phyloP scores from a whole-genome alignment of 2,888 invertebrate species.

The Celastrina argiolus region DNA sequence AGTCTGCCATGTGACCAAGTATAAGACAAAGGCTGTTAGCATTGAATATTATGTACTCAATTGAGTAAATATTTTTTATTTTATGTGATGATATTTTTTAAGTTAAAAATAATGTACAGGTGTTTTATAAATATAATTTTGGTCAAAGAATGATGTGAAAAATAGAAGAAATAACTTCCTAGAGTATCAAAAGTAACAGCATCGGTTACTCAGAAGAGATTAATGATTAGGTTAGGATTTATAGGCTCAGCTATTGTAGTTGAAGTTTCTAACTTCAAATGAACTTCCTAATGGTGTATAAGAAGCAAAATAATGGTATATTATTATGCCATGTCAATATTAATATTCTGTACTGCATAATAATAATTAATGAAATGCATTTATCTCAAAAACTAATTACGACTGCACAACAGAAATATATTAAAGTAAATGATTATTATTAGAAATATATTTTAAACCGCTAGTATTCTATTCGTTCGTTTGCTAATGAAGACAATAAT shows the following conservation, averaged over 20 bases:
- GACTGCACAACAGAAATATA: background rate
- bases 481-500: slow-evolving; percentile 18
- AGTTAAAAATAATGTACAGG: too few species aligned
- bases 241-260: background rate
- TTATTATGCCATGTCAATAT: slow-evolving; percentile 14
- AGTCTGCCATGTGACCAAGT: too few species aligned
- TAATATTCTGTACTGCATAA: background rate
- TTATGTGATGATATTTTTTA: too few species aligned
- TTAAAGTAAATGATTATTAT: slow-evolving; percentile 5
- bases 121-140: too few species aligned
- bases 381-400: slow-evolving; percentile 11
- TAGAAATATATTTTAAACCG: slow-evolving; percentile 13
- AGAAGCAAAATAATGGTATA: background rate
- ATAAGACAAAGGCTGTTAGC: too few species aligned
- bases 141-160: too few species aligned
- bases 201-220: too few species aligned
- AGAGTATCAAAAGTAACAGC: too few species aligned
- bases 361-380: slow-evolving; percentile 9
- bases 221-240: too few species aligned
- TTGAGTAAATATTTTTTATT: too few species aligned
- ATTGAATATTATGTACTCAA: too few species aligned
- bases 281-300: background rate
- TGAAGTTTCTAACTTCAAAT: background rate
- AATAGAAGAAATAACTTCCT: too few species aligned
- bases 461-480: background rate